Base-by-base conservation (phyloP, 2,888 invertebrate genomes). In the Nezara viridula region DNA sequence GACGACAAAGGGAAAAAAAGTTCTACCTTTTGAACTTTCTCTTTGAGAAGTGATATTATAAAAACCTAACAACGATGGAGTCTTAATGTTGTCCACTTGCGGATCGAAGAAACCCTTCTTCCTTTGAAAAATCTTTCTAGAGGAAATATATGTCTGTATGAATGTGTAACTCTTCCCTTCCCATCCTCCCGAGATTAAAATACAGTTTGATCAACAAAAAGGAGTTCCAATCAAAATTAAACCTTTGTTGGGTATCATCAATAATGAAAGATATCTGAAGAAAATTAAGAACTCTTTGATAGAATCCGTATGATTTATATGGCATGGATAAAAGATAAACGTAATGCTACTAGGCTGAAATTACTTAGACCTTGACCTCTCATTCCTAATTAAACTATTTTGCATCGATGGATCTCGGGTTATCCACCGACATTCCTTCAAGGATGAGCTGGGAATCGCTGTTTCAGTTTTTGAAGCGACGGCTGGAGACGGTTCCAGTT, bases 401-500 rank as follows among this genome's bases (percentile, higher is more conserved):
- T n/a, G 55, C 0, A 60, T 0, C 14, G 4, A 27, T 16, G 60
- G 60, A 60, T 60, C 60, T 60, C 14, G 14, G 27, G 14, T 27
- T 60, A 60, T 60, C 60, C 27, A 14, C n/a, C 60, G 0, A 14
- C 12, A 60, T 60, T 60, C 27, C 27, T 27, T 7, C 27, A n/a
- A 14, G 60, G 12, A 1, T 27, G 60, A 37, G 32, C n/a, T 44
- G 7, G 0, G n/a, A 40, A 19, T 81, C 44, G 44, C 44, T 44
- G 14, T 44, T 81, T 44, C n/a, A n/a, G 81, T 44, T 81, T 81
- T 21, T 24, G 81, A 81, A 44, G 81, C 21, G 14, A n/a, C n/a
- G 44, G 24, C 24, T n/a, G 44, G n/a, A 47, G 40, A 44, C 81
- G 81, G 81, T 44, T 81, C 81, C 81, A 81, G 81, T 81, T 81